Percentiles rank a stretch among this genome's conserved stretches.
Conservation (phyloP, 2,113 vertebrate genomes). For the Thunnus thynnus region DNA sequence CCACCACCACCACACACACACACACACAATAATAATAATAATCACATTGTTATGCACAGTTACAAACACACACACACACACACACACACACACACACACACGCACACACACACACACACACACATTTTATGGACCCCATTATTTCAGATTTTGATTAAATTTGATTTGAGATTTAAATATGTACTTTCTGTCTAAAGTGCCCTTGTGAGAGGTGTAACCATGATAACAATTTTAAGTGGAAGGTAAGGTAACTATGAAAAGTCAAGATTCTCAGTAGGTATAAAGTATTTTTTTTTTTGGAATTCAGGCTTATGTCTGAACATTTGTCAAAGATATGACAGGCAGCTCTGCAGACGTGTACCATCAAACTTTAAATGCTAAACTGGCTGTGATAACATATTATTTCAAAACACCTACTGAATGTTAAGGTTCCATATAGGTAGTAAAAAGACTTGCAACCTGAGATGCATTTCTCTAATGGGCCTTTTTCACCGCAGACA, state of each 20-base stretch:
- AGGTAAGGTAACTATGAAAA: neutral
- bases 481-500: neutral
- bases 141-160: neutral
- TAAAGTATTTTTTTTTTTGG: neutral
- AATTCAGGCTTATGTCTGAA: neutral
- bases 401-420: neutral
- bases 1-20: no score
- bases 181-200: neutral
- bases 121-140: neutral
- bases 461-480: neutral
- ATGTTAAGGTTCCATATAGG: neutral
- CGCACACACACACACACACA: conserved; percentile 6
- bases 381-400: neutral
- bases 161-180: neutral
- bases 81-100: conserved; percentile 5
- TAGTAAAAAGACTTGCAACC: neutral
- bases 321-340: neutral
- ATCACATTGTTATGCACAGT: neutral
- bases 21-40: no score
- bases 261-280: neutral
- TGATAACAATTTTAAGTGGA: neutral
- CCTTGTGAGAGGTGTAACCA: neutral
- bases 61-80: neutral
- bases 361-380: neutral
- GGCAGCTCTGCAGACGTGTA: neutral